A percentile compares a stretch with the other conserved stretches of the same genome.
Conservation (phyloP, 2,888 invertebrate genomes). For the Eugnorisma glareosa region DNA sequence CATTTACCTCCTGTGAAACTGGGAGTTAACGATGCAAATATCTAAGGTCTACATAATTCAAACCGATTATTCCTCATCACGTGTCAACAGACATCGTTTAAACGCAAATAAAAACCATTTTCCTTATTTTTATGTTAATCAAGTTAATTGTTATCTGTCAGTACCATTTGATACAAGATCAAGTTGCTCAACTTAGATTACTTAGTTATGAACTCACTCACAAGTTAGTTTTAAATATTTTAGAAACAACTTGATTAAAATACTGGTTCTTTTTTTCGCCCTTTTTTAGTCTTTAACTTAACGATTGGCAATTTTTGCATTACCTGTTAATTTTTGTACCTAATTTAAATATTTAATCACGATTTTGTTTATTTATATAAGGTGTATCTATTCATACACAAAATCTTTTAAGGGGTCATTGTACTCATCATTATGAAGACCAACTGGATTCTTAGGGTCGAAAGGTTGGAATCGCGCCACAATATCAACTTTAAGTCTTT, state of each 20-base stretch:
- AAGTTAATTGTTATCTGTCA: constrained; percentile 1
- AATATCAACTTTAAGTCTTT: too few species aligned
- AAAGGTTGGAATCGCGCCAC: too few species aligned
- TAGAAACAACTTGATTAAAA: too few species aligned
- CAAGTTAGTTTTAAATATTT: neutral
- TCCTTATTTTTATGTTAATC: constrained; percentile 9
- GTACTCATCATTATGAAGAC: too few species aligned
- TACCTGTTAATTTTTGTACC: too few species aligned
- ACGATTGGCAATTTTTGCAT: too few species aligned
- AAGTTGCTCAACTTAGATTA: constrained; percentile 6
- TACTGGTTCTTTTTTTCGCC: neutral
- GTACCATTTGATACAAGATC: constrained; percentile 1
- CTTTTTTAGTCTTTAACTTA: too few species aligned
- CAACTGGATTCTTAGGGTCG: too few species aligned
- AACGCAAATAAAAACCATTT: neutral
- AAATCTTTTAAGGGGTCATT: too few species aligned
- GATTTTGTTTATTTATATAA: too few species aligned
- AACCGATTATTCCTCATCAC: neutral
- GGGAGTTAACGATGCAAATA: neutral
- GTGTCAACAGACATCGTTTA: neutral
- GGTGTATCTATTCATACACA: too few species aligned
- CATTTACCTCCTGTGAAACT: neutral
- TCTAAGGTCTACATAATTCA: neutral
- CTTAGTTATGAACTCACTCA: neutral
- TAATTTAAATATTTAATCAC: too few species aligned